phyloP scores from a whole-genome alignment of 2,797 vertebrate genomes.

The Morus bassanus region DNA sequence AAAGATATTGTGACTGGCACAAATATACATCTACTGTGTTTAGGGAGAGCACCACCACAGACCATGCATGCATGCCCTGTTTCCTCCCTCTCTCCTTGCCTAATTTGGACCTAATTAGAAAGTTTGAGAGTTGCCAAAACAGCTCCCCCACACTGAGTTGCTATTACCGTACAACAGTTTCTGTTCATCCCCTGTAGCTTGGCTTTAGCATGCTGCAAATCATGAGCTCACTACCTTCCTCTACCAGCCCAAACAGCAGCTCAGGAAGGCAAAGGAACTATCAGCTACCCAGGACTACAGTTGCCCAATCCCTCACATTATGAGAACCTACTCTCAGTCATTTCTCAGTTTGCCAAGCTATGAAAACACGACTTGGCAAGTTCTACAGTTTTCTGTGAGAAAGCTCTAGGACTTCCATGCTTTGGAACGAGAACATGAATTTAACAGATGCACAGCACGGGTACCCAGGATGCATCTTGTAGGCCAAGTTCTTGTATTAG shows the following conservation, averaged over 20 bases:
- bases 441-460: background rate
- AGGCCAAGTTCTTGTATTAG: background rate
- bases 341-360: background rate
- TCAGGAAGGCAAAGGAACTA: background rate
- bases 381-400: background rate
- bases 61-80: background rate
- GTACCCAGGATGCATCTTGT: background rate
- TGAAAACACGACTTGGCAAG: background rate
- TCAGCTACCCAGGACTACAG: background rate
- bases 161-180: background rate
- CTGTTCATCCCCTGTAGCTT: background rate
- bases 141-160: background rate
- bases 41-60: background rate
- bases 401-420: background rate
- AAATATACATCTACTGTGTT: fast-evolving
- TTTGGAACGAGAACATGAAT: background rate
- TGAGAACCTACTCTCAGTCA: background rate
- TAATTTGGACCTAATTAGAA: background rate
- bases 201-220: background rate
- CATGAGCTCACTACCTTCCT: background rate
- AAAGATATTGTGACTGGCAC: background rate
- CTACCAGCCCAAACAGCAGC: background rate
- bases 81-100: background rate
- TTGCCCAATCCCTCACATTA: background rate
- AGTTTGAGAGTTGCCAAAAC: background rate